Conservation (phyloP, 2,113 vertebrate genomes). For the Eubucco bourcierii region DNA sequence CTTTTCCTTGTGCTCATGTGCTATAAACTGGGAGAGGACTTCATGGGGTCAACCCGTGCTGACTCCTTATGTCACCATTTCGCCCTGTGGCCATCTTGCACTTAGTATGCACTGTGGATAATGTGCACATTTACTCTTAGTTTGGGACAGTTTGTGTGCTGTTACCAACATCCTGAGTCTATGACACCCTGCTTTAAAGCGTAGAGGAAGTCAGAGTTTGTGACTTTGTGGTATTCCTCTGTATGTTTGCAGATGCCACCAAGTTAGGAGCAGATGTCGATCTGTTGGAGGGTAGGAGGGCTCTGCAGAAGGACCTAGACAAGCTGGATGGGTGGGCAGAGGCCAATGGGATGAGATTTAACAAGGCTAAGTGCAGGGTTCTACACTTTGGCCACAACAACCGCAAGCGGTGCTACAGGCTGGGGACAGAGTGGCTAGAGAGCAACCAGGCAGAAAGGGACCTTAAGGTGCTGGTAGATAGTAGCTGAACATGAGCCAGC, state of each 20-base stretch:
- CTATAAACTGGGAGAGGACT: neutral
- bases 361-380: too few relatives aligned
- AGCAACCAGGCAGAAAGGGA: too few relatives aligned
- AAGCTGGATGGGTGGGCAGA: too few relatives aligned
- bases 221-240: neutral
- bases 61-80: fast-evolving
- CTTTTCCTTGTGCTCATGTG: fast-evolving
- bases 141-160: neutral
- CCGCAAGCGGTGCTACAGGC: too few relatives aligned
- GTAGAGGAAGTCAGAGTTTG: neutral
- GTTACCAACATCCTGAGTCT: fast-evolving
- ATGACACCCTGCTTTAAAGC: neutral
- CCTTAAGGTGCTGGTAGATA: too few relatives aligned
- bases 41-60: neutral
- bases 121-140: fast-evolving
- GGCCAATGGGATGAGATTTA: too few relatives aligned
- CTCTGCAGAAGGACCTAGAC: too few relatives aligned
- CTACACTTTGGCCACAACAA: too few relatives aligned
- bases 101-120: fast-evolving
- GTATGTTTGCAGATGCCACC: neutral
- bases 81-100: neutral
- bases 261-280: too few relatives aligned
- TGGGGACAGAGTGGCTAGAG: too few relatives aligned
- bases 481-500: too few relatives aligned
- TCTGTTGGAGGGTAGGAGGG: too few relatives aligned